Evolutionary conservation across 2,113 vertebrate genomes (phyloP).

Genomic region (Plotosus lineatus): DNA sequence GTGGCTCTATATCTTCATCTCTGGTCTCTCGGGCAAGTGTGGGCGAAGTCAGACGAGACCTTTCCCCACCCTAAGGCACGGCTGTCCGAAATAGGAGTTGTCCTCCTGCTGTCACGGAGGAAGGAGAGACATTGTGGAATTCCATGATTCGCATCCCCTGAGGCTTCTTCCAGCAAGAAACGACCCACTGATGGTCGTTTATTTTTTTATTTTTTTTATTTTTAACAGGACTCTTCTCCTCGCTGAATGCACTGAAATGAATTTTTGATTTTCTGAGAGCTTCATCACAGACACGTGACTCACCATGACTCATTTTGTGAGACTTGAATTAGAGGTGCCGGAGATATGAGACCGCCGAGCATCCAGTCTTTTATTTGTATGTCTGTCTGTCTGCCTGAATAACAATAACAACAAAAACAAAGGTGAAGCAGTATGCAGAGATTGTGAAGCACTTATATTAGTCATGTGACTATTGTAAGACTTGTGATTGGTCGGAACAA

Average conservation of each 20-base stretch:
- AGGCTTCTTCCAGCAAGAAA: constrained; percentile 8
- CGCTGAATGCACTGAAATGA: constrained; percentile 8
- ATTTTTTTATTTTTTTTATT: too few species aligned
- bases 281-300: not conserved
- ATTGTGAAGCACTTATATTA: constrained; percentile 69
- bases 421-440: constrained; percentile 53
- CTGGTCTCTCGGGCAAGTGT: constrained; percentile 36
- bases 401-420: not conserved
- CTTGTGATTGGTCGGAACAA: constrained; percentile 27
- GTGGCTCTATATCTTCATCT: not conserved
- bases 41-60: constrained; percentile 22
- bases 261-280: not conserved
- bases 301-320: not conserved
- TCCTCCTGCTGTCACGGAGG: constrained; percentile 33
- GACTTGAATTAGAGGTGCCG: not conserved
- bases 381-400: constrained; percentile 55
- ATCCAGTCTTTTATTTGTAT: constrained; percentile 14
- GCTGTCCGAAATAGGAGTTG: constrained; percentile 31
- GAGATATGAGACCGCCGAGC: not conserved
- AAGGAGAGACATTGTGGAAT: constrained; percentile 25
- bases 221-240: constrained; percentile 14
- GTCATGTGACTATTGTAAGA: constrained; percentile 49
- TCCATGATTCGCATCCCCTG: not conserved
- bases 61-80: not conserved
- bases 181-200: not conserved